Evolutionary conservation across 2,113 vertebrate genomes (phyloP).

Genomic region (Asarcornis scutulata): DNA sequence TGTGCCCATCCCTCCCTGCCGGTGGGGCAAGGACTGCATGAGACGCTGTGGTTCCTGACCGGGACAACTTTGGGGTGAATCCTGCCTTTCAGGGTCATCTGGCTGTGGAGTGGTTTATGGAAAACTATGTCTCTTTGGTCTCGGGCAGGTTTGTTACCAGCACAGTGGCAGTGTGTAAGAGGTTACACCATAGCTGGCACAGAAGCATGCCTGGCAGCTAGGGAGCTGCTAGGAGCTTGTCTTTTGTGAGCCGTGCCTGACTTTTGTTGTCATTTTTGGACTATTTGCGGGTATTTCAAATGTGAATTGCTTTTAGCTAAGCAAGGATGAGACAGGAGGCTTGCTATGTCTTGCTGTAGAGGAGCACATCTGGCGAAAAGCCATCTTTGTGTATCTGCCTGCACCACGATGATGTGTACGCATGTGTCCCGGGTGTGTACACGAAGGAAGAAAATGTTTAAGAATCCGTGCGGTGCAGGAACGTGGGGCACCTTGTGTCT

Average conservation of each 20-base stretch:
- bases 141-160: neutral
- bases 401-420: accelerated
- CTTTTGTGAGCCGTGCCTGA: neutral
- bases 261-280: accelerated
- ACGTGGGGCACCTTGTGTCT: slow-evolving; percentile 28
- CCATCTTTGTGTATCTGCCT: neutral
- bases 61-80: neutral
- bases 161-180: neutral
- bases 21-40: neutral
- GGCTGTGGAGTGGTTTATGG: neutral
- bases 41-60: neutral
- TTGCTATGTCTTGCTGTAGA: neutral
- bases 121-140: neutral
- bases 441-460: neutral
- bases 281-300: no score
- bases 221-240: neutral
- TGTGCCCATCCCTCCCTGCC: no score
- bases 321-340: neutral
- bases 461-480: neutral
- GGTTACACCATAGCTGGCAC: accelerated
- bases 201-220: neutral
- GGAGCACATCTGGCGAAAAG: neutral
- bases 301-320: neutral
- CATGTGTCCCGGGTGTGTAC: accelerated
- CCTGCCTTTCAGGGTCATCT: neutral